A percentile compares a stretch with the other conserved stretches of the same genome.
Conservation (phyloP, 2,113 vertebrate genomes). For the Rhineura floridana region DNA sequence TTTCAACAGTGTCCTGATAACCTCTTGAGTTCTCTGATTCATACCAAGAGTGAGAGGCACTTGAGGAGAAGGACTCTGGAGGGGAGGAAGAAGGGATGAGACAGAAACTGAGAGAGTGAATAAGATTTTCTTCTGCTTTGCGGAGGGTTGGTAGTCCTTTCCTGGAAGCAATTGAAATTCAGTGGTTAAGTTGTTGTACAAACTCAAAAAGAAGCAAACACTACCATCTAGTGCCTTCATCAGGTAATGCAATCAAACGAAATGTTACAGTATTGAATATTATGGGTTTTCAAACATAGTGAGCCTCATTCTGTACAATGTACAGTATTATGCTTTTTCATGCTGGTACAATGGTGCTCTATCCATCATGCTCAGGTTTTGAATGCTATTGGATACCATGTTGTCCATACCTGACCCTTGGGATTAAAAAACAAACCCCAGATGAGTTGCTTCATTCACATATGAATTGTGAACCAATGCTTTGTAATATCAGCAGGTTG, state of each 20-base stretch:
- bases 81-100: too few species aligned
- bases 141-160: background rate
- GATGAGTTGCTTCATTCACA: background rate
- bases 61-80: too few species aligned
- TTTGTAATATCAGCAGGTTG: background rate
- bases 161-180: background rate
- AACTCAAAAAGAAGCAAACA: conserved; percentile 60
- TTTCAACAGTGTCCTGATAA: too few species aligned
- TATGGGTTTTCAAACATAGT: background rate
- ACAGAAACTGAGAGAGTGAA: accelerated
- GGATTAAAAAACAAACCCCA: background rate
- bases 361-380: background rate
- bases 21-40: too few species aligned
- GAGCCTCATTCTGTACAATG: background rate
- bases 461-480: background rate
- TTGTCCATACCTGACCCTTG: background rate
- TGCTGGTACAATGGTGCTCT: background rate
- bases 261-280: background rate
- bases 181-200: too few species aligned
- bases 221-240: conserved; percentile 68
- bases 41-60: too few species aligned
- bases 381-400: background rate
- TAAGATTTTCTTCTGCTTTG: conserved; percentile 1
- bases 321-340: background rate
- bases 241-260: background rate